Percentiles rank a stretch among this genome's conserved stretches.
Conservation (phyloP, 2,888 invertebrate genomes). For the Meandrusa payeni region DNA sequence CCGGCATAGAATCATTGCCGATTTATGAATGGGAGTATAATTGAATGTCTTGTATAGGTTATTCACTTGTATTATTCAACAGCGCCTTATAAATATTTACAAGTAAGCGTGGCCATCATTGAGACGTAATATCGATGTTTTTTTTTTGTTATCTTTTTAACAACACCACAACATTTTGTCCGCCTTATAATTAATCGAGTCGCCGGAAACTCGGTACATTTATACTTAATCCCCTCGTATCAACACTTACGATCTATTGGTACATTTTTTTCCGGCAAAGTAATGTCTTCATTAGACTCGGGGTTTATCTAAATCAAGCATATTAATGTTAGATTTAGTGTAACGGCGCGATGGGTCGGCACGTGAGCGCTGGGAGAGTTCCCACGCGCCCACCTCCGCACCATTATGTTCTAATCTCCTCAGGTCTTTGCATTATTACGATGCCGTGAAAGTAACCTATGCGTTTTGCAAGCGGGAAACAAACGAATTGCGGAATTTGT, state of each 20-base stretch:
- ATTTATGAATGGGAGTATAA: constrained; percentile 64
- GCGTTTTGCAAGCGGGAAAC: constrained; percentile 64
- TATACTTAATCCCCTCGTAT: constrained; percentile 32
- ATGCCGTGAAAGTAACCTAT: constrained; percentile 72
- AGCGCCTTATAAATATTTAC: constrained; percentile 39
- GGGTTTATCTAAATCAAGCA: constrained; percentile 67
- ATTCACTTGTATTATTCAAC: constrained; percentile 43
- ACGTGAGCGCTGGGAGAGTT: constrained; percentile 79
- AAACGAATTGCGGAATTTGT: constrained; percentile 46
- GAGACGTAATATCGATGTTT: constrained; percentile 13
- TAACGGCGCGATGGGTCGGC: constrained; percentile 64
- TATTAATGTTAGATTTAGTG: constrained; percentile 74
- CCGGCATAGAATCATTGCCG: constrained; percentile 48
- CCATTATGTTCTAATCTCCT: constrained; percentile 79
- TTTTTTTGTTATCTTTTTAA: constrained; percentile 7
- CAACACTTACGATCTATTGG: constrained; percentile 29
- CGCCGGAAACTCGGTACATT: constrained; percentile 10
- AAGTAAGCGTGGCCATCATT: constrained; percentile 22
- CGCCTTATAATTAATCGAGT: constrained; percentile 13
- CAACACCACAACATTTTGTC: constrained; percentile 4
- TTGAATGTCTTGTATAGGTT: constrained; percentile 56
- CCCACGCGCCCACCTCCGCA: constrained; percentile 79
- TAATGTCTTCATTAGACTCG: constrained; percentile 23
- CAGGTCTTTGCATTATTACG: constrained; percentile 74
- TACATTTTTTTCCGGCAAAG: constrained; percentile 9